Conservation (phyloP, 1,140 invertebrate genomes). For the Caenorhabditis inopinata region DNA sequence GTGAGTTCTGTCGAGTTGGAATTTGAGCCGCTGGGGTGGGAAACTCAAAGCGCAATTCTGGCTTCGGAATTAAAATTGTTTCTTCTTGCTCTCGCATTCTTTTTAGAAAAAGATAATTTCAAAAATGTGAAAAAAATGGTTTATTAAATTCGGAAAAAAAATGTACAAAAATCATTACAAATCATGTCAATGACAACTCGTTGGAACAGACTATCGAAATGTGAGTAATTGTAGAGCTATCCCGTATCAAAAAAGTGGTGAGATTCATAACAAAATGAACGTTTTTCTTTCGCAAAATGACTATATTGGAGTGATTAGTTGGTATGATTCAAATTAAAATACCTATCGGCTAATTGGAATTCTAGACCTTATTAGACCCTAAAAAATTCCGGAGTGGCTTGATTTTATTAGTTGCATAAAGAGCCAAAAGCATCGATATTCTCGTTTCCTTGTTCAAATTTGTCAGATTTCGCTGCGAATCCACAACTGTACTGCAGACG, state of each 20-base stretch:
- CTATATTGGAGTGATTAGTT: not conserved
- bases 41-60: too few relatives aligned
- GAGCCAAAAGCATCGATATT: not conserved
- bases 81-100: too few relatives aligned
- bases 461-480: not conserved
- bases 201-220: not conserved
- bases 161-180: too few relatives aligned
- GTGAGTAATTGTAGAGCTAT: not conserved
- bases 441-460: not conserved
- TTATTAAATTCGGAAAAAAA: too few relatives aligned
- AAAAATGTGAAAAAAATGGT: too few relatives aligned
- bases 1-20: too few relatives aligned
- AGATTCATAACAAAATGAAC: not conserved
- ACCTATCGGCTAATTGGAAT: not conserved
- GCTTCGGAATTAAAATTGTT: too few relatives aligned
- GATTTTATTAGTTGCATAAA: not conserved
- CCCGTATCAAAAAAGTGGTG: not conserved
- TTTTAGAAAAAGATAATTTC: too few relatives aligned
- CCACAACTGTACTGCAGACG: slow-evolving; percentile 11
- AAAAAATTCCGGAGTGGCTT: not conserved
- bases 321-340: too few relatives aligned
- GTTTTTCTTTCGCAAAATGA: not conserved
- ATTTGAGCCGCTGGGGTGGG: too few relatives aligned
- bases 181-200: too few relatives aligned
- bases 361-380: not conserved